Evolutionary conservation across 92 coral and sea anemone genomes (phyloP).

Genomic region (Micromussa lordhowensis): DNA sequence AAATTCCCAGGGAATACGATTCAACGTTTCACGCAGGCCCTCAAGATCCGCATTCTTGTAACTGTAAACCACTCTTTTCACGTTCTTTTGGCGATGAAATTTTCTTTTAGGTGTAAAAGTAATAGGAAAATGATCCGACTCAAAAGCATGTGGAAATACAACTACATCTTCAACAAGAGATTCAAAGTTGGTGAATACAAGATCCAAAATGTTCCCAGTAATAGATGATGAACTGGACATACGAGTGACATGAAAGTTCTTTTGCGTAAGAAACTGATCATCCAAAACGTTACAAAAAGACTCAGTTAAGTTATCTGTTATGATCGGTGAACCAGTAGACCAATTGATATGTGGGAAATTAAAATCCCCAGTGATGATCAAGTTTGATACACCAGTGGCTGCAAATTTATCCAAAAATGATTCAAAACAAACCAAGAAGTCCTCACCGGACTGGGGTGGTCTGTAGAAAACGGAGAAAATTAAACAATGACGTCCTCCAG

Average conservation of each 20-base stretch:
- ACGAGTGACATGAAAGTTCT: background rate
- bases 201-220: background rate
- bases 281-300: slow-evolving; percentile 29
- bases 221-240: background rate
- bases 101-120: background rate
- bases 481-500: background rate
- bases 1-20: background rate
- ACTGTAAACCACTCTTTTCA: background rate
- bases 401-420: background rate
- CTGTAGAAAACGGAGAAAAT: slow-evolving; percentile 45
- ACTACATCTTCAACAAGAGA: background rate
- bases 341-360: slow-evolving; percentile 16
- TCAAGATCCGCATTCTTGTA: background rate
- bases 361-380: background rate
- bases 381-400: background rate
- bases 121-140: background rate
- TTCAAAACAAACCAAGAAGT: background rate
- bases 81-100: background rate
- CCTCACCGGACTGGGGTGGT: slow-evolving; percentile 25
- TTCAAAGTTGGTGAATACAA: background rate
- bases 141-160: background rate
- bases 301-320: background rate
- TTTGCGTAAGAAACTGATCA: slow-evolving; percentile 14
- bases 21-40: background rate
- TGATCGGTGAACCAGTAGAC: slow-evolving; percentile 47